Conservation (phyloP, 2,113 vertebrate genomes). For the Ceuthmochares aereus region DNA sequence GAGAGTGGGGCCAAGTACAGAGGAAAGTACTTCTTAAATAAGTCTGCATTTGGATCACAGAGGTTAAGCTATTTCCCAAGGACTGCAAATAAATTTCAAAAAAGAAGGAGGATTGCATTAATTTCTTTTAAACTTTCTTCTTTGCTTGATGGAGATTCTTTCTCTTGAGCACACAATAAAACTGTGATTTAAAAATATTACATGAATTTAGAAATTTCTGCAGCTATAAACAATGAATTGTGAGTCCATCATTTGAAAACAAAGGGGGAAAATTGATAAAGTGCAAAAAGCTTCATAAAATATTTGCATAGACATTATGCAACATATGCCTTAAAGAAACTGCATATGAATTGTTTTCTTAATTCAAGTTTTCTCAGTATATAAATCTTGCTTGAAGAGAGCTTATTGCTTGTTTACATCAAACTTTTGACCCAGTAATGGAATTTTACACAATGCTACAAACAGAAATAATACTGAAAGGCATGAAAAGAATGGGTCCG, state of each 20-base stretch:
- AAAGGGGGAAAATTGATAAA: neutral
- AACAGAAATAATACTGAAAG: neutral
- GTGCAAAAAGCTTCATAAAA: neutral
- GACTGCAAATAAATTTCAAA: neutral
- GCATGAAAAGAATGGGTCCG: neutral
- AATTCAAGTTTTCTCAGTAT: neutral
- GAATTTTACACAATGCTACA: neutral
- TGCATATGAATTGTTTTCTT: neutral
- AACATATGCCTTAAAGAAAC: neutral
- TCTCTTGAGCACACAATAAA: neutral
- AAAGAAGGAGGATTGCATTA: neutral
- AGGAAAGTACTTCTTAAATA: neutral
- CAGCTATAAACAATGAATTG: neutral
- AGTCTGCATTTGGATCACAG: neutral
- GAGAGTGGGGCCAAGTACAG: neutral
- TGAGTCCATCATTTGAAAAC: neutral
- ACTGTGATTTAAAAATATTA: neutral
- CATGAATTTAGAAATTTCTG: neutral
- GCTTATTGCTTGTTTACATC: conserved; percentile 4
- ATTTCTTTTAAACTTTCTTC: neutral
- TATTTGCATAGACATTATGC: neutral
- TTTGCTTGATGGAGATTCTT: neutral
- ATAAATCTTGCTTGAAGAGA: neutral
- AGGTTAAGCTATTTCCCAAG: neutral
- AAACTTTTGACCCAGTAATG: neutral